Percentiles rank a stretch among this genome's conserved stretches.
These are phyloP conservation scores for Conger conger DNA, from an alignment of 2,113 vertebrate species.

Conservation along the genomic window DNA sequence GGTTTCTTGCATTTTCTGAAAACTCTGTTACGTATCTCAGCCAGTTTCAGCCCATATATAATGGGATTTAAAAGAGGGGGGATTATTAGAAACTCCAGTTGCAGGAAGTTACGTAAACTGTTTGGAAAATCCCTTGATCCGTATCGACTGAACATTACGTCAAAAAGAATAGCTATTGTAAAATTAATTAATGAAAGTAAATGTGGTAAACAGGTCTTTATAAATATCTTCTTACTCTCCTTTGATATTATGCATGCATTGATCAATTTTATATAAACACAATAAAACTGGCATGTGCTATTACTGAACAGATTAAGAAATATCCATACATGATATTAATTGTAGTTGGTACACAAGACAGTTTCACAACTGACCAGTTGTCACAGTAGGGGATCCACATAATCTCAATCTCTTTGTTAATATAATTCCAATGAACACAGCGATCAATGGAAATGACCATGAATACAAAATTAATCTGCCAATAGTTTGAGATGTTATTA, in stretches of 20 bases:
- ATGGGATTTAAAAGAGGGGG: too few species aligned
- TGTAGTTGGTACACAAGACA: background rate
- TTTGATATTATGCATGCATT: background rate
- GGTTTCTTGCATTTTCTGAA: background rate
- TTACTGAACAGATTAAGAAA: background rate
- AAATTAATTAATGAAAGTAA: constrained; percentile 3
- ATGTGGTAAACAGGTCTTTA: constrained; percentile 10
- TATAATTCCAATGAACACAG: background rate
- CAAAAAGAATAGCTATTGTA: background rate
- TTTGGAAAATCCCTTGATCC: too few species aligned
- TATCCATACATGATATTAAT: background rate
- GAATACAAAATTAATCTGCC: background rate
- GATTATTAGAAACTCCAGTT: too few species aligned
- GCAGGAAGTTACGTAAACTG: too few species aligned
- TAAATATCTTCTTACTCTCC: background rate
- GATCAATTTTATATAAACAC: background rate
- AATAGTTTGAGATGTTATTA: background rate
- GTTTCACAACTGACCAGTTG: background rate
- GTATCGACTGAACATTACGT: too few species aligned
- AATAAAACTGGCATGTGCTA: background rate
- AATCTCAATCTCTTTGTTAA: background rate
- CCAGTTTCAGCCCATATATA: too few species aligned
- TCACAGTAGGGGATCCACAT: background rate
- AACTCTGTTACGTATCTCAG: too few species aligned
- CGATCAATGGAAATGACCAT: background rate